Base-by-base conservation (phyloP, 2,113 vertebrate genomes). In the Blennius ocellaris region DNA sequence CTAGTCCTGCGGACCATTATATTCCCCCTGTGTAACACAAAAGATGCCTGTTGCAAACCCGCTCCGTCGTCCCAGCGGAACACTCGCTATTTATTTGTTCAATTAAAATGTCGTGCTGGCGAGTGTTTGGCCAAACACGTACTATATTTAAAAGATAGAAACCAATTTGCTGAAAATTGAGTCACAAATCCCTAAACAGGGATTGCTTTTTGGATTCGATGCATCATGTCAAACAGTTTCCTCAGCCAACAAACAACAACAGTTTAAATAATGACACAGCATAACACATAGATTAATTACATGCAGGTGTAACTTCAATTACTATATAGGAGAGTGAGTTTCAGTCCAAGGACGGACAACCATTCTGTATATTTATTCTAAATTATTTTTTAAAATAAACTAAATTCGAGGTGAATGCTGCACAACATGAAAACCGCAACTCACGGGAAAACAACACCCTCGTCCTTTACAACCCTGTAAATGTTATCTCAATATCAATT, bases 31-130 rank as follows among this genome's bases (percentile, higher is more conserved):
- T 79, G 79, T 82, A 80, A 73, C 76, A 74, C 63, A 72, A 45
- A 60, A 37, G 59, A 84, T 76, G 69, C 82, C 73, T 78, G 65
- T 73, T 79, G 75, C 78, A 82, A 73, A 73, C 75, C 76, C 17
- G 78, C 67, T 52, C 41, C 36, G 9, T 8, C 53, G 69, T 79
- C 87, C 75, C 82, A 12, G 53, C 1, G 39, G 75, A 58, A 51
- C 45, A 56, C 78, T 78, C 72, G 51, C 57, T 85, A 72, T 90
- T 87, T 84, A 87, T 89, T 84, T 85, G 69, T 83, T 86, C 79
- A 89, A 91, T 91, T 87, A 86, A 86, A 85, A 81, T 67, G 82
- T 71, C 83, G 85, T 73, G 44, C 78, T 65, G 21, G 58, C 55
- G 73, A 86, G 61, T 36, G 75, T 71, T 78, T 64, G 65, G 64